Conservation (phyloP, 2,888 invertebrate genomes). For the Melinopterus prodromus region DNA sequence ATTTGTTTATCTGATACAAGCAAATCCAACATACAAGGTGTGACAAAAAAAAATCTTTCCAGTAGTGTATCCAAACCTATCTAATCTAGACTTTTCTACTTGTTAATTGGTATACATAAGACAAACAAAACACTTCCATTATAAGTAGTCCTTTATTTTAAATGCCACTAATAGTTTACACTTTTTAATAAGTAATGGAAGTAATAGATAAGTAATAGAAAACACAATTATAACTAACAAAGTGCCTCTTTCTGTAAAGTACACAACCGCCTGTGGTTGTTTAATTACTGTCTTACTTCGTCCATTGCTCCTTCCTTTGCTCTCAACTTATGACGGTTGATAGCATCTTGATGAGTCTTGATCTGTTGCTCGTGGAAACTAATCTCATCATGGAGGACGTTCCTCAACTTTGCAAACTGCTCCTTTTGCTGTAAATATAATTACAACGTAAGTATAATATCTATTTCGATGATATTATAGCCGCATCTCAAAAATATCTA, state of each 20-base stretch:
- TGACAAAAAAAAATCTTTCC: no score
- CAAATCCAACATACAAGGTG: no score
- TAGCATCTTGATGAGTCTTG: slow-evolving; percentile 86
- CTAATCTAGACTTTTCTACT: no score
- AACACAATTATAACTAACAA: slow-evolving; percentile 11
- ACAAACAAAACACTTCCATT: slow-evolving; percentile 20
- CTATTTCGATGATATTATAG: no score
- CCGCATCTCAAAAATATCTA: no score
- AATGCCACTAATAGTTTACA: slow-evolving; percentile 26
- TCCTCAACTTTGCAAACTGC: slow-evolving; percentile 75
- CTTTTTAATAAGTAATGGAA: slow-evolving; percentile 20
- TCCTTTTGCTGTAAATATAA: slow-evolving; percentile 76
- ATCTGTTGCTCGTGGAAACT: slow-evolving; percentile 87
- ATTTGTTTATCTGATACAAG: no score
- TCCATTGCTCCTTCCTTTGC: slow-evolving; percentile 66
- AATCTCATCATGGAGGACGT: slow-evolving; percentile 79
- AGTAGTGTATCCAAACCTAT: no score
- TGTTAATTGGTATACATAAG: background rate
- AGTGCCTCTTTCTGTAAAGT: background rate
- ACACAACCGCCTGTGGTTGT: slow-evolving; percentile 8
- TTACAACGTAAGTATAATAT: slow-evolving; percentile 30
- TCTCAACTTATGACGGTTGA: slow-evolving; percentile 77
- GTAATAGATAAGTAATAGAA: background rate
- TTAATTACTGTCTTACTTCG: slow-evolving; percentile 44
- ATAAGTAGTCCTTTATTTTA: slow-evolving; percentile 24